These are phyloP conservation scores for Metridium senile DNA, from an alignment of 92 coral and sea anemone species.

Conservation along the genomic window DNA sequence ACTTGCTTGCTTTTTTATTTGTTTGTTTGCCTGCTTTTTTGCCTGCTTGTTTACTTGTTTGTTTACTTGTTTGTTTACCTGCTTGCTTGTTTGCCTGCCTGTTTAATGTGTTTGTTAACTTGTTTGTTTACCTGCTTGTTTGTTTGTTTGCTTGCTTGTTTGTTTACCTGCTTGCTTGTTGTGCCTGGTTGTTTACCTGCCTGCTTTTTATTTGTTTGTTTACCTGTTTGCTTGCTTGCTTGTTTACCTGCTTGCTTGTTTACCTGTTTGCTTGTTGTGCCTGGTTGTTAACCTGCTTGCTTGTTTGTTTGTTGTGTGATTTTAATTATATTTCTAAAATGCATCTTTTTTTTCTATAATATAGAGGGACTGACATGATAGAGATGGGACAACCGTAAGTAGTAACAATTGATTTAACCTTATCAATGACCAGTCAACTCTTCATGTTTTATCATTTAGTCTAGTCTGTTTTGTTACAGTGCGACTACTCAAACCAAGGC, in stretches of 20 bases:
- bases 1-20: too few species aligned
- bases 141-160: background rate
- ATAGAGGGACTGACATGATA: slow-evolving; percentile 18
- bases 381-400: slow-evolving; percentile 40
- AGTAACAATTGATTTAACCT: background rate
- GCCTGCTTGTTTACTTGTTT: background rate
- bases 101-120: too few species aligned
- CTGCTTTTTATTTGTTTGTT: background rate
- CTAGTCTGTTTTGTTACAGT: too few species aligned
- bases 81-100: background rate
- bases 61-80: too few species aligned
- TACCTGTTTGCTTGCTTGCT: background rate
- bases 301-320: background rate
- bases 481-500: too few species aligned
- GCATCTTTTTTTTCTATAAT: background rate
- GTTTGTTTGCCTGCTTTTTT: too few species aligned
- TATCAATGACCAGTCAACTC: background rate
- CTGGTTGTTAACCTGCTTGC: too few species aligned
- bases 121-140: background rate
- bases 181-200: background rate
- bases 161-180: background rate
- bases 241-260: background rate
- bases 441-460: too few species aligned
- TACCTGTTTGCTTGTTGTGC: too few species aligned
- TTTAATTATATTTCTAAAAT: background rate